Conservation (phyloP, 23 tunicate species). For the Ascidia mentula region DNA sequence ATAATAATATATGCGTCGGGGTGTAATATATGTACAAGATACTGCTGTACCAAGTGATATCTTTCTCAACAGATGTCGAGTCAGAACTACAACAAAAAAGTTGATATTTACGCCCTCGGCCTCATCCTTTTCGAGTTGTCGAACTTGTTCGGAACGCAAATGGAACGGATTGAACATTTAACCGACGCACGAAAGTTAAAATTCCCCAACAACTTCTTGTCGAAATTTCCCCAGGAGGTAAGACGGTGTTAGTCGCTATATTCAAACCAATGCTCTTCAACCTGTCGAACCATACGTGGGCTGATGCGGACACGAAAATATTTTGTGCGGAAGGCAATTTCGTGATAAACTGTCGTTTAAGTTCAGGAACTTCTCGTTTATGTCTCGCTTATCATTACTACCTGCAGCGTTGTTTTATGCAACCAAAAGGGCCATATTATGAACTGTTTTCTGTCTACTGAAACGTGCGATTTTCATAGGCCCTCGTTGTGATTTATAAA, state of each 20-base stretch:
- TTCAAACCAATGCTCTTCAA: too few relatives aligned
- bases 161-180: slow-evolving; percentile 67
- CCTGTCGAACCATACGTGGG: too few relatives aligned
- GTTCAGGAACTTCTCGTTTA: too few relatives aligned
- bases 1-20: too few relatives aligned
- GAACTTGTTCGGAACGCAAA: slow-evolving; percentile 65
- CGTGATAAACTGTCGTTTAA: neutral
- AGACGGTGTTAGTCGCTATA: too few relatives aligned
- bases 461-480: too few relatives aligned
- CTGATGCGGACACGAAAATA: too few relatives aligned
- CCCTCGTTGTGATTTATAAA: too few relatives aligned
- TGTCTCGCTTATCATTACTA: too few relatives aligned
- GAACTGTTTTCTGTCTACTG: too few relatives aligned
- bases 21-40: neutral
- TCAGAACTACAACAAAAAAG: slow-evolving; percentile 64
- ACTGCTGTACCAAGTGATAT: neutral
- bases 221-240: slow-evolving; percentile 42
- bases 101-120: slow-evolving; percentile 91
- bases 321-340: too few relatives aligned
- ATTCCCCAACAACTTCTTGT: slow-evolving; percentile 43
- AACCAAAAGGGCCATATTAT: too few relatives aligned
- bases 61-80: slow-evolving; percentile 58
- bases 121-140: slow-evolving; percentile 66
- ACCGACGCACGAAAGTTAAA: slow-evolving; percentile 59
- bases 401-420: slow-evolving; percentile 2